Evolutionary conservation across 92 coral and sea anemone genomes (phyloP).

Genomic region (Hydrozoanthus gracilis): DNA sequence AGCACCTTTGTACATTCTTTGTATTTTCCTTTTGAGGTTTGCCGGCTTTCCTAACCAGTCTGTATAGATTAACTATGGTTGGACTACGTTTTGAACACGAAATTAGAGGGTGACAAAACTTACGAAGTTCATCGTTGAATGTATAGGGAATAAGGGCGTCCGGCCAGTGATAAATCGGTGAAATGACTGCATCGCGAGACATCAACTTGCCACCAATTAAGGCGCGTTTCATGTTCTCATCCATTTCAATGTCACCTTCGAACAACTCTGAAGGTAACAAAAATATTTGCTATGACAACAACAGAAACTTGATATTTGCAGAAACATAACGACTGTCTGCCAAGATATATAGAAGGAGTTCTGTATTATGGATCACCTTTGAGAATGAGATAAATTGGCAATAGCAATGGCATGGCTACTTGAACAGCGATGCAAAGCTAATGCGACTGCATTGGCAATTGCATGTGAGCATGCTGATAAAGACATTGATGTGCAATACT

Average conservation of each 20-base stretch:
- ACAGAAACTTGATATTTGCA: not conserved
- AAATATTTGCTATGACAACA: not conserved
- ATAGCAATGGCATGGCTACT: too few relatives aligned
- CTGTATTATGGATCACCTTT: too few relatives aligned
- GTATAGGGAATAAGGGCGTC: conserved; percentile 57
- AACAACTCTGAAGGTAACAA: conserved; percentile 52
- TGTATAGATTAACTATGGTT: too few relatives aligned
- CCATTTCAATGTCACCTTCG: conserved; percentile 83
- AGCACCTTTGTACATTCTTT: too few relatives aligned
- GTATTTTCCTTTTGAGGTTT: too few relatives aligned
- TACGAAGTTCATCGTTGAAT: conserved; percentile 61
- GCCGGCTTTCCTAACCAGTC: too few relatives aligned
- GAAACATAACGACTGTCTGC: not conserved
- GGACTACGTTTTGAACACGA: too few relatives aligned
- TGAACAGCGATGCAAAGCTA: too few relatives aligned
- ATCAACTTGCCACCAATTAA: conserved; percentile 59
- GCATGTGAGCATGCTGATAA: too few relatives aligned
- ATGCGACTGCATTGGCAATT: too few relatives aligned
- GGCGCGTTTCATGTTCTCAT: conserved; percentile 60
- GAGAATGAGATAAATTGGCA: too few relatives aligned
- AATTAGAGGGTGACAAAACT: not conserved
- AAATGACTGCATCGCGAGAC: conserved; percentile 72
- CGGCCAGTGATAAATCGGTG: conserved; percentile 75
- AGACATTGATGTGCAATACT: too few relatives aligned
- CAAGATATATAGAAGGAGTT: not conserved